A percentile compares a stretch with the other conserved stretches of the same genome.
phyloP scores from a whole-genome alignment of 1,140 invertebrate genomes.

The Drosophila murphyi region DNA sequence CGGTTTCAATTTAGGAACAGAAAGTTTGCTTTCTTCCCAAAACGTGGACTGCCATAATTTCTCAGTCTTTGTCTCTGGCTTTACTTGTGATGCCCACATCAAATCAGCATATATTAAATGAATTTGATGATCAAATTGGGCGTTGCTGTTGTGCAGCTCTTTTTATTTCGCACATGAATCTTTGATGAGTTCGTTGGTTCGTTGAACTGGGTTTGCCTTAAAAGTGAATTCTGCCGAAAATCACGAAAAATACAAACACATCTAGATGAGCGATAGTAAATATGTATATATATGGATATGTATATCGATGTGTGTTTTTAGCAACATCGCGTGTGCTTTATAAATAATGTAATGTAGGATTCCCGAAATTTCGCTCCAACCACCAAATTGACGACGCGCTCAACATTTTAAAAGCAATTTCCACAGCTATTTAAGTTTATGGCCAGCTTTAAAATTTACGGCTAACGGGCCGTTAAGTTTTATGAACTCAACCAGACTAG shows the following conservation, averaged over 20 bases:
- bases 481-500: neutral
- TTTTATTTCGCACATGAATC: slow-evolving; percentile 29
- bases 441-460: slow-evolving; percentile 41
- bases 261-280: slow-evolving; percentile 9
- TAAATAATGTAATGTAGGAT: slow-evolving; percentile 36
- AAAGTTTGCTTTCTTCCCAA: slow-evolving; percentile 4
- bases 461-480: slow-evolving; percentile 43
- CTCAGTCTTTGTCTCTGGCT: neutral
- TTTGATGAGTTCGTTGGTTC: slow-evolving; percentile 40
- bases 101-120: slow-evolving; percentile 23
- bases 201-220: slow-evolving; percentile 25
- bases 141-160: slow-evolving; percentile 6
- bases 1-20: neutral
- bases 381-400: slow-evolving; percentile 21
- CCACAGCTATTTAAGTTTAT: slow-evolving; percentile 43
- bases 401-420: slow-evolving; percentile 52
- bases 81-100: slow-evolving; percentile 8
- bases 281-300: slow-evolving; percentile 2
- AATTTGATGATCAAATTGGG: slow-evolving; percentile 17
- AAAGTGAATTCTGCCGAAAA: slow-evolving; percentile 29
- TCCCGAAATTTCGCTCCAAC: slow-evolving; percentile 9
- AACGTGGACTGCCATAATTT: neutral
- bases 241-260: neutral
- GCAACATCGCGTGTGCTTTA: slow-evolving; percentile 41
- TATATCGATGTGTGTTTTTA: slow-evolving; percentile 1